phyloP scores from a whole-genome alignment of 2,113 vertebrate species.

The Xenopus borealis region DNA sequence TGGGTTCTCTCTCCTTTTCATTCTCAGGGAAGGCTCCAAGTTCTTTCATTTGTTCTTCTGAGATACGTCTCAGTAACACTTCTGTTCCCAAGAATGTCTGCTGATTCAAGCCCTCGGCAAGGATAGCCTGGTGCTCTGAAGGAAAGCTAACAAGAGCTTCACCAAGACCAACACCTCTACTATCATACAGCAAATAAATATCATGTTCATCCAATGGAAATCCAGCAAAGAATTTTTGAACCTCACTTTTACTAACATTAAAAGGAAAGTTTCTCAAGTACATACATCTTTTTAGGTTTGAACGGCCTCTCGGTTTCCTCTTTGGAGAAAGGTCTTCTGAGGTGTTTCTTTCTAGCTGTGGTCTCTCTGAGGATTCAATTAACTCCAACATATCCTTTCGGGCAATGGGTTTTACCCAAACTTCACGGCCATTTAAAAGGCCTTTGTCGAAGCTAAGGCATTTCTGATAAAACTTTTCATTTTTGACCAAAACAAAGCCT shows the following conservation, averaged over 20 bases:
- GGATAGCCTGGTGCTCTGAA: slow-evolving; percentile 67
- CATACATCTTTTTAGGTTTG: slow-evolving; percentile 72
- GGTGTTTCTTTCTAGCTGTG: slow-evolving; percentile 58
- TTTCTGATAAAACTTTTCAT: slow-evolving; percentile 74
- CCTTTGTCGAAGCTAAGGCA: slow-evolving; percentile 76
- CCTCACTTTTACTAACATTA: slow-evolving; percentile 72
- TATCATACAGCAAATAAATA: slow-evolving; percentile 72
- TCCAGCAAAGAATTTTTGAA: slow-evolving; percentile 71
- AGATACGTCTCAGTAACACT: slow-evolving; percentile 80
- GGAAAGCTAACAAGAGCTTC: slow-evolving; percentile 81
- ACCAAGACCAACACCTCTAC: slow-evolving; percentile 72
- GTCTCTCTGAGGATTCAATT: slow-evolving; percentile 66
- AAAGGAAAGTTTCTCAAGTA: slow-evolving; percentile 83
- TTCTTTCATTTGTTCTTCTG: slow-evolving; percentile 81
- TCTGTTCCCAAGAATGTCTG: slow-evolving; percentile 73
- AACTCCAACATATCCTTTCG: slow-evolving; percentile 81
- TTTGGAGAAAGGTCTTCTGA: slow-evolving; percentile 59
- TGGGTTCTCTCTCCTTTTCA: slow-evolving; percentile 54
- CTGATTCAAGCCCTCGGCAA: slow-evolving; percentile 71
- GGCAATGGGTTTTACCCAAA: slow-evolving; percentile 79
- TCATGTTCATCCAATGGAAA: slow-evolving; percentile 65
- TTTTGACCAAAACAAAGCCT: slow-evolving; percentile 82
- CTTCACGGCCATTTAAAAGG: slow-evolving; percentile 65
- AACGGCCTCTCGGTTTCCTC: slow-evolving; percentile 58
- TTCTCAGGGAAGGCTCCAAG: slow-evolving; percentile 64